Conservation (phyloP, 2,113 vertebrate species). For the Aptenodytes patagonicus region DNA sequence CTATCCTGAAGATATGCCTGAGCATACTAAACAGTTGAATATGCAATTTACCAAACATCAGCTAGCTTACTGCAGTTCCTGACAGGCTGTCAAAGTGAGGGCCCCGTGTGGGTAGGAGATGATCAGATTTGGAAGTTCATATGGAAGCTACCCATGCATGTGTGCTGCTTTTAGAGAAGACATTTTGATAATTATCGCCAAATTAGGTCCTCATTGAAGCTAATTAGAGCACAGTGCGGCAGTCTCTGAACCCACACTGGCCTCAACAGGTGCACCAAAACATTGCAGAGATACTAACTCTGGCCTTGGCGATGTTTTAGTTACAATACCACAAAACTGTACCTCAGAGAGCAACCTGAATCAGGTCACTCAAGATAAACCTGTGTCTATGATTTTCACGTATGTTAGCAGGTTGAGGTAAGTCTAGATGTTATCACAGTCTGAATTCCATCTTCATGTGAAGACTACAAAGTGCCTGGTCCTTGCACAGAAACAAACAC, state of each 20-base stretch:
- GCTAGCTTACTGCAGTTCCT: background rate
- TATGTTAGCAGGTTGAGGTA: background rate
- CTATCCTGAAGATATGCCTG: background rate
- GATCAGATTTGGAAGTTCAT: background rate
- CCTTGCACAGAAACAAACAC: background rate
- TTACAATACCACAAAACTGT: background rate
- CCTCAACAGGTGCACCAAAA: background rate
- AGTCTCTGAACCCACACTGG: background rate
- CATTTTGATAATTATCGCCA: background rate
- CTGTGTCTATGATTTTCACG: background rate
- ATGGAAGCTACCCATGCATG: background rate
- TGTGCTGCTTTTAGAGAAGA: background rate
- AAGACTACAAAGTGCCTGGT: background rate
- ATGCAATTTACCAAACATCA: background rate
- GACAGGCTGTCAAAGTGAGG: background rate
- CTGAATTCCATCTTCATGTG: background rate
- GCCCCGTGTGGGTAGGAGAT: background rate
- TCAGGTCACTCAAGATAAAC: background rate
- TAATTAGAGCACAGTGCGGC: background rate
- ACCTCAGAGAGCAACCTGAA: background rate
- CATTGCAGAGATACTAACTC: background rate
- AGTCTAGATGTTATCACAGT: background rate
- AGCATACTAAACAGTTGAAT: background rate
- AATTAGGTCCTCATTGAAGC: background rate
- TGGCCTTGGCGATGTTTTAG: background rate